Evolutionary conservation across 2,888 invertebrate species (phyloP), one percentile per base, ranked within the genome.

Genomic region (Acanthococcus lagerstroemiae): DNA sequence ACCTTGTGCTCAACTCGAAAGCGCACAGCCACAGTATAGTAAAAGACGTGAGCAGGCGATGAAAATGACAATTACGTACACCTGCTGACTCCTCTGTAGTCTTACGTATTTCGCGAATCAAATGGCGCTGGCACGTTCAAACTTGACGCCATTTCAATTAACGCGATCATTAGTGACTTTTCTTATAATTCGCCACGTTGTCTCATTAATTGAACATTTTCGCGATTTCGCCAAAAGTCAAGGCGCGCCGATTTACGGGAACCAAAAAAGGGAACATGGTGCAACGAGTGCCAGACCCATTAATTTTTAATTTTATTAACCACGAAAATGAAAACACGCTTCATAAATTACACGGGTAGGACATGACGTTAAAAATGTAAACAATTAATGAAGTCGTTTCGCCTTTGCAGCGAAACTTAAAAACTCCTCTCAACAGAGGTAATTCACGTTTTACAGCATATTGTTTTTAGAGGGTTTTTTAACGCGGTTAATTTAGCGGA

Each of bases 161-260:
- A 58, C 58, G 58, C 46, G 46, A 58, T 58, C 45, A 45, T 58
- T 58, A 48, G 48, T 58, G 58, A 25, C 46, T 58, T 58, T 58
- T 58, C 58, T 58, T 45, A 22, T 25, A 24, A 17, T 57, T 44
- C 37, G 6, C 15, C 46, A 45, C 19, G 4, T 17, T 45, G 46
- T 45, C 46, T n/a, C 46, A 45, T 45, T 45, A 45, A 4, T 17
- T 45, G 19, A 45, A 45, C 46, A 45, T 45, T 45, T 19, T 45
- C 46, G n/a, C n/a, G n/a, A n/a, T n/a, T n/a, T n/a, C n/a, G n/a
- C n/a, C n/a, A n/a, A n/a, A n/a, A n/a, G n/a, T n/a, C n/a, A n/a
- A n/a, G n/a, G n/a, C n/a, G n/a, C n/a, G n/a, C n/a, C n/a, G n/a
- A n/a, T n/a, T n/a, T 9, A 37, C 15, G 37, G 15, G 15, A 9